Percentiles rank a stretch among this genome's conserved stretches.
Conservation (phyloP, 2,113 vertebrate species). For the Paradisaea rubra region DNA sequence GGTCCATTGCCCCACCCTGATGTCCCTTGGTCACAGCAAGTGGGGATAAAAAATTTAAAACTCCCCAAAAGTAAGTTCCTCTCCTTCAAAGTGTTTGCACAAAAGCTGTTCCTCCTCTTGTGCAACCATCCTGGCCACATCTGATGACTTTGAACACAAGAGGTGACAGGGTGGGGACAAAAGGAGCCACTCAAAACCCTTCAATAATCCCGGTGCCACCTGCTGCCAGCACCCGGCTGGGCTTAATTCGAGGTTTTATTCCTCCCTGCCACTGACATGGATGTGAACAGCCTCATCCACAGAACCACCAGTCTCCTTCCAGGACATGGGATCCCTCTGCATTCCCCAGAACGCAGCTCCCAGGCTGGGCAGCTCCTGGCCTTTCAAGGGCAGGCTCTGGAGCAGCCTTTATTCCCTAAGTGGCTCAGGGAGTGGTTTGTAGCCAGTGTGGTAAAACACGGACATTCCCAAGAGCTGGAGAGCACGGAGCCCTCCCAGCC, state of each 20-base stretch:
- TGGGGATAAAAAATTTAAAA: neutral
- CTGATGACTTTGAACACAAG: rapidly evolving
- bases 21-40: neutral
- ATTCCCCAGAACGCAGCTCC: neutral
- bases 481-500: rapidly evolving
- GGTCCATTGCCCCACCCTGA: neutral
- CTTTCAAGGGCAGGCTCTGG: neutral
- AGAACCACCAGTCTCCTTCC: neutral
- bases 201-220: rapidly evolving
- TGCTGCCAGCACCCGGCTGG: neutral
- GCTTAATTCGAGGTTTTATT: neutral
- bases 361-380: neutral
- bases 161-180: neutral
- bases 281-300: neutral
- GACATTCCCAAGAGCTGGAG: neutral
- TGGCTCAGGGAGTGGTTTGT: rapidly evolving
- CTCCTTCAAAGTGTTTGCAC: neutral
- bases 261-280: neutral
- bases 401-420: neutral
- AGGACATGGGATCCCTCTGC: neutral
- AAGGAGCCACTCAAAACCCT: neutral
- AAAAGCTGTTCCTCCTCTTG: neutral
- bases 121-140: neutral
- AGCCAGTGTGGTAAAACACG: rapidly evolving
- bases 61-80: neutral